Evolutionary conservation across 92 coral and sea anemone genomes (phyloP).

Genomic region (Actinostola sp.): DNA sequence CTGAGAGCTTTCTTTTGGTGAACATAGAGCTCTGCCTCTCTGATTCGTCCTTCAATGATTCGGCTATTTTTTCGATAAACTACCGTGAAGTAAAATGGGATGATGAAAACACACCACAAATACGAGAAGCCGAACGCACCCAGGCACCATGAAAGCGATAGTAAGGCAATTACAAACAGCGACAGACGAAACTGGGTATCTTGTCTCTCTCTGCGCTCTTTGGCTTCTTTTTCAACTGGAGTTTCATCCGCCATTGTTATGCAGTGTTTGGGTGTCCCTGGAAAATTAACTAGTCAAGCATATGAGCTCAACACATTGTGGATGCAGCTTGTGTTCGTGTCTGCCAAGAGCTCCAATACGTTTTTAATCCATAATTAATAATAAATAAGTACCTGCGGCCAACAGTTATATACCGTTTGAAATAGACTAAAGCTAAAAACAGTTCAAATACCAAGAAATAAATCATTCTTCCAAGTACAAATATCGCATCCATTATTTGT

Average conservation of each 20-base stretch:
- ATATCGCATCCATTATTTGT: too few species aligned
- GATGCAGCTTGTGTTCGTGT: background rate
- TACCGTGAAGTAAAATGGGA: slow-evolving; percentile 76
- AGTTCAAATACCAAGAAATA: background rate
- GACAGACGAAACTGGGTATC: slow-evolving; percentile 79
- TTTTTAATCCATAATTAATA: slow-evolving; percentile 23
- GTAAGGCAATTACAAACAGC: slow-evolving; percentile 61
- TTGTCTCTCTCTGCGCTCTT: slow-evolving; percentile 68
- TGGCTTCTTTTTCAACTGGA: slow-evolving; percentile 60
- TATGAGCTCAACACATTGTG: slow-evolving; percentile 1
- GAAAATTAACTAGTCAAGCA: background rate
- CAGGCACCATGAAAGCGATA: slow-evolving; percentile 72
- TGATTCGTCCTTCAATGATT: slow-evolving; percentile 67
- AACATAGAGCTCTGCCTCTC: slow-evolving; percentile 85
- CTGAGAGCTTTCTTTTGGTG: slow-evolving; percentile 89
- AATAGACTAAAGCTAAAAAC: background rate
- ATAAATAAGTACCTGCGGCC: slow-evolving; percentile 22
- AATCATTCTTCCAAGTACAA: background rate
- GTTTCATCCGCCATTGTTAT: slow-evolving; percentile 44
- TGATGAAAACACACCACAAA: slow-evolving; percentile 75
- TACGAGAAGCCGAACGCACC: slow-evolving; percentile 82
- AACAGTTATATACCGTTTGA: background rate
- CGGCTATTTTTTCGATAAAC: slow-evolving; percentile 83
- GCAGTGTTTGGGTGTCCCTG: background rate
- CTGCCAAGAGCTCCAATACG: slow-evolving; percentile 8